Evolutionary conservation across 2,797 vertebrate species (phyloP), one percentile per base, ranked within the genome.

Genomic region (Poecile montanus): DNA sequence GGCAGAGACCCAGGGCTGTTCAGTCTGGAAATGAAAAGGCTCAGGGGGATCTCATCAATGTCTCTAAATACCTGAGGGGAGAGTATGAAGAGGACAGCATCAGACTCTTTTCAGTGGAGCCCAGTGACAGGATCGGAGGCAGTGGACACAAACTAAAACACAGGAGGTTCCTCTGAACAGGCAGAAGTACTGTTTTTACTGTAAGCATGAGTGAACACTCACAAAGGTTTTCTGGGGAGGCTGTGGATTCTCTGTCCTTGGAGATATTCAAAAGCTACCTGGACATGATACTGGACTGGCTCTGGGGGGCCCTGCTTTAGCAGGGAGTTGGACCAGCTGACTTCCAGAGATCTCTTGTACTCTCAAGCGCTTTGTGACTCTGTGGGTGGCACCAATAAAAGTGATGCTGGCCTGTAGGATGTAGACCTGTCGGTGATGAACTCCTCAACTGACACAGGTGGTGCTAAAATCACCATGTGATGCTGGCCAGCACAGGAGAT

Each of bases 21-120:
- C 36, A 67, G 29, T 29, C 60, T 73, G 38, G 36, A 42, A 25
- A 74, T 79, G 51, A 34, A 22, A 51, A 60, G 34, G 11, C 11
- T 91, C 13, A 5, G 34, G 8, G 18, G 6, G 25, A 58, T 76
- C 18, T 68, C 4, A 30, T 30, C 17, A 30, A 5, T 7, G 7
- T 58, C 4, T 62, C 30, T 70, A 19, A 91, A 60, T 42, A 56
- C 13, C 19, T 58, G 27, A 54, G 67, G 9, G n/a, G n/a, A 47
- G 13, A 4, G 10, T 34, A 32, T 5, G 9, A 65, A 54, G 16
- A 16, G 7, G 4, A 29, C 0, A 0, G 36, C 20, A n/a, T n/a
- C 27, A 38, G 63, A 11, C 47, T 83, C 32, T 42, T 50, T 20
- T 7, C 60, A 44, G 27, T 56, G 51, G 17, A 63, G 4, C 51